Percentiles rank a stretch among this genome's conserved stretches.
These are phyloP conservation scores for Vandiemenella viatica DNA, from an alignment of 2,888 invertebrate species.

Conservation along the genomic window DNA sequence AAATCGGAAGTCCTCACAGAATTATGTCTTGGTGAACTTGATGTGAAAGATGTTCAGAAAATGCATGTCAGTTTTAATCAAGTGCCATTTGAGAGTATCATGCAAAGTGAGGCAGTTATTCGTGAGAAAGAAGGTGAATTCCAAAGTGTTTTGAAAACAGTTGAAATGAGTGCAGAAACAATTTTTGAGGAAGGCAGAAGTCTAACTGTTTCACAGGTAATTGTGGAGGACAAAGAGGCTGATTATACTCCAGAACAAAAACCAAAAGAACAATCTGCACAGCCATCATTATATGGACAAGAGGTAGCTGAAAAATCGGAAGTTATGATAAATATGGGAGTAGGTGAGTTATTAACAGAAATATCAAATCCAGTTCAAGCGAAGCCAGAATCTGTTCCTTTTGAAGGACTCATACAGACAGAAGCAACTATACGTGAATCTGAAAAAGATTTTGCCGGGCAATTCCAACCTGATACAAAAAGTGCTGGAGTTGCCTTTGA, in stretches of 20 bases:
- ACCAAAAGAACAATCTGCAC: constrained; percentile 19
- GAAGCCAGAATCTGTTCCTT: constrained; percentile 10
- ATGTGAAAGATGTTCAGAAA: constrained; percentile 20
- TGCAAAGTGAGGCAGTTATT: constrained; percentile 28
- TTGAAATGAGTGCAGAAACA: constrained; percentile 27
- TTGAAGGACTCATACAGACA: constrained; percentile 14
- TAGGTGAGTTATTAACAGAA: constrained; percentile 9
- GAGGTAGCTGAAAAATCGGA: constrained; percentile 21
- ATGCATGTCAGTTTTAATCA: constrained; percentile 25
- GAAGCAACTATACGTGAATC: constrained; percentile 18
- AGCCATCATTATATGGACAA: constrained; percentile 18
- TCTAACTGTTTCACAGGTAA: constrained; percentile 27
- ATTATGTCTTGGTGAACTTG: constrained; percentile 19
- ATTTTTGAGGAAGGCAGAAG: constrained; percentile 30
- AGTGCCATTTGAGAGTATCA: constrained; percentile 30
- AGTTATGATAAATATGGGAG: constrained; percentile 17
- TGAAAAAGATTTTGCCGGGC: constrained; percentile 24
- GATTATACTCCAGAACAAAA: constrained; percentile 22
- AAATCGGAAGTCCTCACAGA: constrained; percentile 24
- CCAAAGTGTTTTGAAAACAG: constrained; percentile 22
- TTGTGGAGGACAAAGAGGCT: constrained; percentile 32
- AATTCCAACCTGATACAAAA: constrained; percentile 16
- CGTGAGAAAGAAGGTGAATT: constrained; percentile 33
- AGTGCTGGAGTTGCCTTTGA: constrained; percentile 20
- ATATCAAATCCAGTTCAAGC: constrained; percentile 13